Percentiles rank a stretch among this genome's conserved stretches.
phyloP scores from a whole-genome alignment of 2,888 invertebrate species.

The Isoperla grammatica region DNA sequence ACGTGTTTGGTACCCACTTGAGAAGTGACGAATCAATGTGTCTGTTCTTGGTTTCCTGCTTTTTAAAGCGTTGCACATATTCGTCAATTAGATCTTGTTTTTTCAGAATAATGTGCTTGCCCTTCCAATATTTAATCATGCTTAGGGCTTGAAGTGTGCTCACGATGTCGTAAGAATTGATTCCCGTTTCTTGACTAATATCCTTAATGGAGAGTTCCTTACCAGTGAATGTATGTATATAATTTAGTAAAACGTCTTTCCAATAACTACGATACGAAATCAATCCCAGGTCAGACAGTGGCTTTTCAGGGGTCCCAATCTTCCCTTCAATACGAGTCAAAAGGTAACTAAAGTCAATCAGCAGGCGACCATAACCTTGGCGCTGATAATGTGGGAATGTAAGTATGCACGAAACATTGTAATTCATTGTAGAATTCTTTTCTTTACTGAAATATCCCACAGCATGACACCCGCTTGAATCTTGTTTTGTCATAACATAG shows the following conservation, averaged over 20 bases:
- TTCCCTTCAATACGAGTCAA: slow-evolving; percentile 93
- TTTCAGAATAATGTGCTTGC: slow-evolving; percentile 92
- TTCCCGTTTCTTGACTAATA: slow-evolving; percentile 85
- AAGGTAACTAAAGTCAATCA: slow-evolving; percentile 99
- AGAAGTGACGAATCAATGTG: too few relatives aligned
- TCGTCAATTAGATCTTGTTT: slow-evolving; percentile 94
- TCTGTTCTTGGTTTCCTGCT: too few relatives aligned
- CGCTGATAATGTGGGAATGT: slow-evolving; percentile 95
- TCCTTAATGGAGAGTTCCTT: slow-evolving; percentile 88
- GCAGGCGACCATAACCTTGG: slow-evolving; percentile 93
- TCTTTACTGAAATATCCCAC: slow-evolving; percentile 99
- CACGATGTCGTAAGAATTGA: slow-evolving; percentile 95
- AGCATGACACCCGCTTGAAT: slow-evolving; percentile 85
- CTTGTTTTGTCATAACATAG: slow-evolving; percentile 95
- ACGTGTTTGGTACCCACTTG: too few relatives aligned
- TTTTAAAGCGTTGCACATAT: slow-evolving; percentile 62
- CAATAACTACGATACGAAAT: slow-evolving; percentile 98
- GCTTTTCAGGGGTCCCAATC: slow-evolving; percentile 99
- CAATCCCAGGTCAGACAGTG: slow-evolving; percentile 93
- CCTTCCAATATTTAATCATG: slow-evolving; percentile 99
- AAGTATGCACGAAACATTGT: slow-evolving; percentile 97
- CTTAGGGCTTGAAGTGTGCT: slow-evolving; percentile 94
- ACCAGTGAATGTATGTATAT: slow-evolving; percentile 83
- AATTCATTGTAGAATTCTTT: slow-evolving; percentile 95
- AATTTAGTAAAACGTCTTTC: slow-evolving; percentile 92